Evolutionary conservation across 2,113 vertebrate species (phyloP).

Genomic region (Menura novaehollandiae): DNA sequence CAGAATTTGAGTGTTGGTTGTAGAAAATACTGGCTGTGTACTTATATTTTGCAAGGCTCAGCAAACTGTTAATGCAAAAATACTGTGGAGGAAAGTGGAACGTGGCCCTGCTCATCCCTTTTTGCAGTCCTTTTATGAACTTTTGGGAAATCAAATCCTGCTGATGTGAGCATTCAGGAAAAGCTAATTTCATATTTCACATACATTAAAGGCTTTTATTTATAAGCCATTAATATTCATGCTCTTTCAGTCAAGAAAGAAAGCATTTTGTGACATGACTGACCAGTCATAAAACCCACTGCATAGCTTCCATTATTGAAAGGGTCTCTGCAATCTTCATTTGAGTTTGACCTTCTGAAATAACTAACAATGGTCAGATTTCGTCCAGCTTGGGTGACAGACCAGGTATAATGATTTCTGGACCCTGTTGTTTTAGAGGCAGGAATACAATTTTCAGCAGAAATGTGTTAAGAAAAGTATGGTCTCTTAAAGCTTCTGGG

Average conservation of each 20-base stretch:
- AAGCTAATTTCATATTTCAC: background rate
- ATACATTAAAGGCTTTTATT: slow-evolving; percentile 12
- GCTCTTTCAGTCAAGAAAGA: background rate
- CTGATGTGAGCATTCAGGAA: slow-evolving; percentile 16
- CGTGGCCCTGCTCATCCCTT: background rate
- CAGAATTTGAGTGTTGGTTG: background rate
- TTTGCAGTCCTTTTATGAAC: background rate
- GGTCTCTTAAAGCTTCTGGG: background rate
- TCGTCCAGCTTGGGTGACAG: background rate
- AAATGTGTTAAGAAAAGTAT: background rate
- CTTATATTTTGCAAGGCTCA: background rate
- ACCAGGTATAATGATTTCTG: background rate
- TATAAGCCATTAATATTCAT: background rate
- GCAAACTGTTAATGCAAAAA: background rate
- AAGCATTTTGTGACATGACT: background rate
- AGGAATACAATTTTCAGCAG: background rate
- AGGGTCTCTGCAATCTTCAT: background rate
- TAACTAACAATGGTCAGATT: background rate
- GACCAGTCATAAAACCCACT: background rate
- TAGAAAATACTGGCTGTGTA: background rate
- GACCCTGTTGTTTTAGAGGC: background rate
- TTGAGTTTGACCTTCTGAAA: background rate
- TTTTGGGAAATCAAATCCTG: slow-evolving; percentile 13
- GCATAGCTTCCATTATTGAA: background rate
- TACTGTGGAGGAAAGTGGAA: background rate